These are phyloP conservation scores for Gasteruption jaculator DNA, from an alignment of 2,888 invertebrate genomes.

Conservation along the genomic window DNA sequence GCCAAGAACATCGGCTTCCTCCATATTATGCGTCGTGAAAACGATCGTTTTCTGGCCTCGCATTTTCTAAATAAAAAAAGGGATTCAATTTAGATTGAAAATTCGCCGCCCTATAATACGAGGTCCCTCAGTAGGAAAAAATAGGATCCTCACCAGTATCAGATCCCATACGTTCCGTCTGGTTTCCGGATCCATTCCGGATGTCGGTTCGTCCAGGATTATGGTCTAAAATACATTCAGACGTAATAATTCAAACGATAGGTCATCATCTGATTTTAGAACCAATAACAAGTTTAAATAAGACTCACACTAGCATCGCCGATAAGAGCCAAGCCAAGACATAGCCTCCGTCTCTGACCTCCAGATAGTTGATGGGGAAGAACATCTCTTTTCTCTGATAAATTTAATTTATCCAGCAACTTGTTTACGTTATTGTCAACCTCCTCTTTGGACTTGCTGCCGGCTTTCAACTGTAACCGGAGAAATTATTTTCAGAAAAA, in stretches of 20 bases:
- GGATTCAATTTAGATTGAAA: too few relatives aligned
- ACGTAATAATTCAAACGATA: slow-evolving; percentile 7
- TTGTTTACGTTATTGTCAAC: slow-evolving; percentile 56
- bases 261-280: slow-evolving; percentile 5
- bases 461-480: slow-evolving; percentile 63
- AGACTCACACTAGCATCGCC: slow-evolving; percentile 63
- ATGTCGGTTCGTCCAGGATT: slow-evolving; percentile 81
- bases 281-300: background rate
- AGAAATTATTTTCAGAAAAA: slow-evolving; percentile 6
- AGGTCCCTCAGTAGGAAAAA: too few relatives aligned
- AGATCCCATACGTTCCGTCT: slow-evolving; percentile 86
- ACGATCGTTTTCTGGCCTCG: slow-evolving; percentile 74
- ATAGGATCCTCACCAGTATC: slow-evolving; percentile 56
- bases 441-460: slow-evolving; percentile 42
- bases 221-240: slow-evolving; percentile 53
- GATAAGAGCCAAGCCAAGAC: slow-evolving; percentile 79
- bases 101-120: too few relatives aligned
- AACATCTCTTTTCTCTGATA: slow-evolving; percentile 61
- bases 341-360: slow-evolving; percentile 89
- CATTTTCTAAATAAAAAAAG: slow-evolving; percentile 49
- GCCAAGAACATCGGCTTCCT: slow-evolving; percentile 89
- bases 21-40: slow-evolving; percentile 92
- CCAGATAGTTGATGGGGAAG: slow-evolving; percentile 71
- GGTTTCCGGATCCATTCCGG: slow-evolving; percentile 88
- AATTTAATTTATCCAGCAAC: slow-evolving; percentile 61